Base-by-base conservation (phyloP, 2,888 invertebrate genomes). In the Phyllotreta striolata region DNA sequence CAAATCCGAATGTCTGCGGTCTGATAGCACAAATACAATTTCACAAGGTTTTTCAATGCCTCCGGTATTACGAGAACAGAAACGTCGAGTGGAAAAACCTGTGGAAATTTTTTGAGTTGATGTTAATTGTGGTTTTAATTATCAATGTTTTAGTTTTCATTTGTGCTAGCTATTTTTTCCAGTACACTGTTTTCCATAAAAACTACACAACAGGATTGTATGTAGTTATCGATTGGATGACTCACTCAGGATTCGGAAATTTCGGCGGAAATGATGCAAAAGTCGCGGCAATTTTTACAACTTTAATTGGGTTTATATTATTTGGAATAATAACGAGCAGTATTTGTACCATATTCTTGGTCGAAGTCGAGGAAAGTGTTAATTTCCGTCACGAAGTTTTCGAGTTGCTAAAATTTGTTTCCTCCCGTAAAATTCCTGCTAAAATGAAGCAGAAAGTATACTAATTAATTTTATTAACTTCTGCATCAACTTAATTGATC, bases 11-110 rank as follows among this genome's bases (percentile, higher is more conserved):
- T 24, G 51, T 13, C 3, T 66, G 66, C 63, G 59, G 55, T 44
- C 46, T 69, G 6, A 1, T 63, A 38, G 63, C 59, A 41, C 49
- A 66, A 1, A 43, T 66, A 3, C 68, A 69, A 34, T 56, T 66
- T 6, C 58, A 63, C 55, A 69, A 66, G 55, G 62, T 69, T 7
- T 59, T 59, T 7, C 61, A 56, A 37, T 65, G 49, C 40, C 10
- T 65, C 0, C 37, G n/a, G 8, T 66, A 66, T 38, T 62, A 63
- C 12, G 56, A 65, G 59, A 43, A 44, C 12, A 24, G 35, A 5
- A 40, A 35, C 10, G 61, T 64, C 51, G 54, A 49, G 14, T 24
- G 40, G 7, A 44, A 41, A 3, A 52, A 39, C 6, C 7, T 34
- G n/a, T 8, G 66, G 12, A 63, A 54, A 35, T 39, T 64, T 13